Base-by-base conservation (phyloP, 2,888 invertebrate species). In the Cyclophora albipunctata region DNA sequence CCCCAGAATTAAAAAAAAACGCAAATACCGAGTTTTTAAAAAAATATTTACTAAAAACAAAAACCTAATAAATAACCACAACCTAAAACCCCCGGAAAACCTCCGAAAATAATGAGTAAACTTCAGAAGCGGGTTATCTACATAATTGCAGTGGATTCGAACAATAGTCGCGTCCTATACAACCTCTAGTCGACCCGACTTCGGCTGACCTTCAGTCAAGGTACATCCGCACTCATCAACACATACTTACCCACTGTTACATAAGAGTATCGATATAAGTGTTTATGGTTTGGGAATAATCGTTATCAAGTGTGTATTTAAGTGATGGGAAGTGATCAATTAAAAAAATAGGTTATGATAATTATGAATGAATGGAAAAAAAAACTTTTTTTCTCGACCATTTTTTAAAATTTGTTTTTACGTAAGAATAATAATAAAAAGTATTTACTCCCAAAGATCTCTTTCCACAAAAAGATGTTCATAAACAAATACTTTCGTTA, bases 201-300 rank as follows among this genome's bases (percentile, higher is more conserved):
- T 53, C 58, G 64, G 51, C 52, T 68, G 78, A 77, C 86, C 86
- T 85, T 84, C 58, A 68, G 63, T 78, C 83, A 86, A 85, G 84
- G 86, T 66, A 66, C 68, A 84, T 85, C 85, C 83, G 85, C 66
- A 67, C 70, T 78, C 75, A 75, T 79, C 81, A 52, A 52, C 51
- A 41, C 40, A 37, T 42, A 43, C 33, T 33, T 43, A 43, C 5
- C 20, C 33, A 43, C 4, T 20, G 20, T 5, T 43, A 43, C 43
- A 4, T 20, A 20, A 33, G 42, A 37, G 35, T n/a, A 40, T 40
- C 35, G 41, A 43, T 37, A 43, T 43, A 42, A 33, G 33, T 43
- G 34, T 43, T 33, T 43, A 34, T 43, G 6, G 33, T 43, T 33
- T 43, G 4, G 20, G 33, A 34, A 33, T 43, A 34, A 34, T 43